Conservation (phyloP, 2,797 vertebrate species). For the Intellagama lesueurii region DNA sequence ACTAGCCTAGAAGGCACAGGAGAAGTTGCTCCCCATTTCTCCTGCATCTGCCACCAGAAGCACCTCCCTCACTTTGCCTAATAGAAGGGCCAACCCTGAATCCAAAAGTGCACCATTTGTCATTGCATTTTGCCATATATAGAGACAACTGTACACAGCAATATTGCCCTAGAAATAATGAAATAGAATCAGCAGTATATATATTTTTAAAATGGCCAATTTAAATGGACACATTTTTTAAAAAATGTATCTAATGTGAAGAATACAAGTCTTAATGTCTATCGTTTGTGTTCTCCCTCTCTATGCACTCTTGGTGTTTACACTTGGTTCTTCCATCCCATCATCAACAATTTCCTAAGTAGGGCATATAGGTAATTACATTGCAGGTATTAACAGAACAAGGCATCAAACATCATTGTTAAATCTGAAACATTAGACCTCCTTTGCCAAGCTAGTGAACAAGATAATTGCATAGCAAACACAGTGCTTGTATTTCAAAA, state of each 20-base stretch:
- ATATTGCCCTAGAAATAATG: background rate
- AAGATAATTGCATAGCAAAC: conserved; percentile 52
- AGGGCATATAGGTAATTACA: conserved; percentile 40
- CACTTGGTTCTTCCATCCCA: background rate
- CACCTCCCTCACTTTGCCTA: background rate
- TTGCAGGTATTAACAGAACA: conserved; percentile 28
- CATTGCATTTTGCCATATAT: background rate
- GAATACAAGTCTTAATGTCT: background rate
- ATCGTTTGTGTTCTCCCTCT: background rate
- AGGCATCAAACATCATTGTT: conserved; percentile 18
- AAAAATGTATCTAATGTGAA: background rate
- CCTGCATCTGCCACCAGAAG: background rate
- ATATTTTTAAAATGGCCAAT: background rate
- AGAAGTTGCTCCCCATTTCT: background rate
- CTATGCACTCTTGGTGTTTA: background rate
- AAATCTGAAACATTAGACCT: conserved; percentile 46
- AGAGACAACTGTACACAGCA: background rate
- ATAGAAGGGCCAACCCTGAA: too few species aligned
- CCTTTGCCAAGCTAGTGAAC: conserved; percentile 48
- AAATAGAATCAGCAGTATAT: background rate
- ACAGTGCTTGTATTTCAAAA: conserved; percentile 23
- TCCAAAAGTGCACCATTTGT: background rate
- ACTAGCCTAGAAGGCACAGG: too few species aligned
- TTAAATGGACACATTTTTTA: background rate
- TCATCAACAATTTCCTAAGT: conserved; percentile 31